A percentile compares a stretch with the other conserved stretches of the same genome.
phyloP scores from a whole-genome alignment of 2,113 vertebrate species.

The Elephantulus edwardii region DNA sequence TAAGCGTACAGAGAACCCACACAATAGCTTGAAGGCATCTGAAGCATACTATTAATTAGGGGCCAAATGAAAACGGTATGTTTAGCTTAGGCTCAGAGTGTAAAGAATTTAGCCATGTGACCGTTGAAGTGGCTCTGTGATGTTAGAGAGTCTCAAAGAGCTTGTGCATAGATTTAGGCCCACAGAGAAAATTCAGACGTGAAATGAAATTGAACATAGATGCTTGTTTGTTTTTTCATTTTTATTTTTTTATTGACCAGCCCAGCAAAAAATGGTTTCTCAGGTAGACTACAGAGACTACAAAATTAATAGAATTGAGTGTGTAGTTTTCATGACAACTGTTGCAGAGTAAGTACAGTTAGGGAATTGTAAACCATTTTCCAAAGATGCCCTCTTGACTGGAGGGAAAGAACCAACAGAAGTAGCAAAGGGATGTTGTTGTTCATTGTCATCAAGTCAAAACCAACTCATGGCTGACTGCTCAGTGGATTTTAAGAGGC shows the following conservation, averaged over 20 bases:
- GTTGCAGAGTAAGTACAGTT: too few relatives aligned
- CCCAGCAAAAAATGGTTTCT: not conserved
- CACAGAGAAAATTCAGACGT: not conserved
- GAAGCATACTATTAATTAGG: not conserved
- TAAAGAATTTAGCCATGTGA: not conserved
- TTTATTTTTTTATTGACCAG: not conserved
- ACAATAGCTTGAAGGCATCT: constrained; percentile 18
- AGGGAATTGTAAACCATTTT: not conserved
- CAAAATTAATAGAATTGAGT: not conserved
- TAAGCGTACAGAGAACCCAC: not conserved
- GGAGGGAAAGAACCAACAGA: not conserved
- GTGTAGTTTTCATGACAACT: not conserved
- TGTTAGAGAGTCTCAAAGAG: not conserved
- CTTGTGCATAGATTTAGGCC: not conserved
- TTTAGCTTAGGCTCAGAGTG: not conserved
- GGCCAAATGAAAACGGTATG: not conserved
- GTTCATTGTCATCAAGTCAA: too few relatives aligned
- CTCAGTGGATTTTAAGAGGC: too few relatives aligned
- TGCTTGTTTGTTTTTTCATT: not conserved
- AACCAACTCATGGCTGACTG: too few relatives aligned
- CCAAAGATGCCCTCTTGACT: not conserved
- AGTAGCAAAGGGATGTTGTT: accelerated
- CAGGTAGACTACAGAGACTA: not conserved
- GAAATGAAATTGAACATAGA: not conserved
- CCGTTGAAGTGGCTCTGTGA: not conserved